Conservation (phyloP, 1,140 invertebrate species). For the Cotesia vestalis region DNA sequence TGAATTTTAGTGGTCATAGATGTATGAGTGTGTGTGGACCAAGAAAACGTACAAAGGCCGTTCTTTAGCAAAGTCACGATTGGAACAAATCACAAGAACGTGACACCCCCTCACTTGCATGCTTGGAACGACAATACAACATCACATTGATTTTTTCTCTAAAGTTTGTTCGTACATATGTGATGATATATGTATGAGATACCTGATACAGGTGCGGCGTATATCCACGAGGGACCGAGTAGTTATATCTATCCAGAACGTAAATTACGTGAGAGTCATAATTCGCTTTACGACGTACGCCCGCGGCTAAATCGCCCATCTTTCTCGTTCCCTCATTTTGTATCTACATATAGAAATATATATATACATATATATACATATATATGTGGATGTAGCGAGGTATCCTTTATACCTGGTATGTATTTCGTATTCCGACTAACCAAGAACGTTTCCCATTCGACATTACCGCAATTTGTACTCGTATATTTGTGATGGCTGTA, state of each 20-base stretch:
- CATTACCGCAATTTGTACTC: slow-evolving; percentile 23
- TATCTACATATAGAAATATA: not conserved
- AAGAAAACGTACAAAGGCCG: not conserved
- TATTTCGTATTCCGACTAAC: slow-evolving; percentile 30
- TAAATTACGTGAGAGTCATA: slow-evolving; percentile 39
- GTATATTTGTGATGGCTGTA: slow-evolving; percentile 15
- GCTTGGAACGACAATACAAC: slow-evolving; percentile 1
- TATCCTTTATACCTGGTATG: not conserved
- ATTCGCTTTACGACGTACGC: slow-evolving; percentile 37
- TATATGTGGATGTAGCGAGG: not conserved
- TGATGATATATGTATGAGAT: not conserved
- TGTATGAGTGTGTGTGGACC: too few relatives aligned
- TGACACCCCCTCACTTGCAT: slow-evolving; percentile 2
- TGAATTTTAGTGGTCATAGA: too few relatives aligned
- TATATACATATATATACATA: not conserved
- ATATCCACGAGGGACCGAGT: slow-evolving; percentile 24
- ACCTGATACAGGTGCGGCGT: not conserved
- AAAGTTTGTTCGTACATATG: not conserved
- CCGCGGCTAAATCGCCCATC: slow-evolving; percentile 33
- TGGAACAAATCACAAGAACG: slow-evolving; percentile 34
- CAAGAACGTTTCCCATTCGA: slow-evolving; percentile 24
- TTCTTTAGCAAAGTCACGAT: slow-evolving; percentile 27
- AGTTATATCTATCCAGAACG: slow-evolving; percentile 23
- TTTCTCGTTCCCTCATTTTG: slow-evolving; percentile 4
- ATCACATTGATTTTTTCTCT: not conserved